Evolutionary conservation across 2,113 vertebrate genomes (phyloP), one percentile per base, ranked within the genome.

Genomic region (Calonectris borealis): DNA sequence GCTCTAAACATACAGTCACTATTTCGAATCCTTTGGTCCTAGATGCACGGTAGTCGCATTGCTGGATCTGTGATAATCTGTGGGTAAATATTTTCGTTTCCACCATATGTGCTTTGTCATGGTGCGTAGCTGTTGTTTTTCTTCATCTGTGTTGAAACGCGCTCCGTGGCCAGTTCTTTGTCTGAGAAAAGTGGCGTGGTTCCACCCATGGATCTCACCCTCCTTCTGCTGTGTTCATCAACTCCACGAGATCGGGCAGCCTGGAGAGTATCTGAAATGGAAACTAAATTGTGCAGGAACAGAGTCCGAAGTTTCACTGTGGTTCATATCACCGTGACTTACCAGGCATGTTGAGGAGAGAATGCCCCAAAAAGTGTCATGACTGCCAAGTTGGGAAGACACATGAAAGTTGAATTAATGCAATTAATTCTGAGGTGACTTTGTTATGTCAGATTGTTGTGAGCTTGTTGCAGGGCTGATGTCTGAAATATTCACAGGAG

Each of bases 11-110:
- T 46, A 36, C 54, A 89, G 77, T 76, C 46, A 13, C 73, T 80
- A 8, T 55, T 95, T 72, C 1, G 5, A 88, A 68, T 76, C 36
- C 75, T 65, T 73, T 87, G 46, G 62, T 95, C 84, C 54, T 76
- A 36, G 49, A 10, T 76, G 71, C 78, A 60, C 12, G 0, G 90
- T 90, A 94, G 96, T 87, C 10, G 25, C 58, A 7, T 72, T 88
- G 82, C 90, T 91, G 71, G 54, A 85, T 95, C 92, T 73, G 87
- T 93, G 92, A 88, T 95, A 95, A 96, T 96, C 92, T 80, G 82
- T 90, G 90, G 75, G 89, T 95, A 97, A 96, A 96, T 95, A 96
- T 95, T 91, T 96, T 97, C 9, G 16, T 96, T 96, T 93, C 93
- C 51, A 87, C 91, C 87, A 38, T 72, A 88, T 73, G 81, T 16